Evolutionary conservation across 1,140 invertebrate genomes (phyloP), one percentile per base, ranked within the genome.

Genomic region (Belonocnema kinseyi): DNA sequence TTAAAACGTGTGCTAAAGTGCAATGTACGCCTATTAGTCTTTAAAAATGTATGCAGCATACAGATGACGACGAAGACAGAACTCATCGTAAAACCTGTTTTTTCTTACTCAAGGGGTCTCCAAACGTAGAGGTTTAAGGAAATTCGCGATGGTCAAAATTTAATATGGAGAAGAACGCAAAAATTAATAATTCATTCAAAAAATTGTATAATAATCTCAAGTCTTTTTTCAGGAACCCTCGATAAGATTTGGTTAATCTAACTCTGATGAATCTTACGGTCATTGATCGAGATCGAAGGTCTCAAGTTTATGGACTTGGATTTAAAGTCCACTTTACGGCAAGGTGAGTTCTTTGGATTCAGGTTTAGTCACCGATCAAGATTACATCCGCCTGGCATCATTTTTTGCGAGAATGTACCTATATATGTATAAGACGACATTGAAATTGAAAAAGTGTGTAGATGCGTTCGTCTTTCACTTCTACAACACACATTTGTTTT

Each of bases 281-380:
- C 58, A 66, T 16, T 66, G 16, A 40, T 66, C 13, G 40, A 66
- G 58, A 66, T 66, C 14, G 58, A 66, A 66, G 58, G 58, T 66
- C 58, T 66, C 26, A 14, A 16, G 26, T 66, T 66, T 33, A 33
- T 66, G 58, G 58, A 66, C 58, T 66, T 66, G 58, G 58, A 66
- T 66, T 66, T 66, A 66, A 66, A 66, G 58, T 66, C 58, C 58
- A 66, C 26, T 66, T 66, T 66, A 66, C 16, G 33, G 6, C 58
- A 66, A 66, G 58, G 26, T 66, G 58, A 33, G 40, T 66, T 66
- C 26, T 66, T 14, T 66, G 40, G 26, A 66, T 66, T 66, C 58
- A 66, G 21, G 58, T 66, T 66, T 40, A 66, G 58, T 66, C 58
- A 66, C 58, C 58, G 58, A 66, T 66, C 40, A 66, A 66, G 58